Evolutionary conservation across 2,113 vertebrate species (phyloP).

Genomic region (Pao palembangensis): DNA sequence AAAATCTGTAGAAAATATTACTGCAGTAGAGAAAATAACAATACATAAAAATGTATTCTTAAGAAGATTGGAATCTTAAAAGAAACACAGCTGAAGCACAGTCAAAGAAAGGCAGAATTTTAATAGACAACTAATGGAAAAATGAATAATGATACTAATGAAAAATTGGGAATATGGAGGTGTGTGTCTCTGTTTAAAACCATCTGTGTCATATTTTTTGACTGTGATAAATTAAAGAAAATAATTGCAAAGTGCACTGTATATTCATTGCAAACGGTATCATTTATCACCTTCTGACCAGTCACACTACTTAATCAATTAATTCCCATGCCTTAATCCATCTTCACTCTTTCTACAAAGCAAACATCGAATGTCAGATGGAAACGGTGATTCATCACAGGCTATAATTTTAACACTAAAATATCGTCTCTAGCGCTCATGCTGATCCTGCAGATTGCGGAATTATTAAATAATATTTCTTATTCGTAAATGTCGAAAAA

Average conservation of each 20-base stretch:
- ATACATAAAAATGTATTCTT: too few relatives aligned
- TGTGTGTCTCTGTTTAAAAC: slow-evolving; percentile 41
- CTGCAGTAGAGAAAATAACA: too few relatives aligned
- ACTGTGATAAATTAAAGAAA: slow-evolving; percentile 70
- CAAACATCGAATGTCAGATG: slow-evolving; percentile 45
- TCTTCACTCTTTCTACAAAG: slow-evolving; percentile 55
- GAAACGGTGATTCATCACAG: slow-evolving; percentile 61
- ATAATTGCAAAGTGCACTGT: slow-evolving; percentile 66
- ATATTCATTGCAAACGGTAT: slow-evolving; percentile 57
- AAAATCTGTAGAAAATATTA: too few relatives aligned
- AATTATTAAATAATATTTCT: background rate
- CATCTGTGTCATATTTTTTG: slow-evolving; percentile 67
- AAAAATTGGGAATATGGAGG: slow-evolving; percentile 43
- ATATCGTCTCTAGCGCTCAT: background rate
- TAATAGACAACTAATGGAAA: slow-evolving; percentile 54
- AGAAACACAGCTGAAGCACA: background rate
- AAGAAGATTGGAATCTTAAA: background rate
- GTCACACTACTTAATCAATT: slow-evolving; percentile 68
- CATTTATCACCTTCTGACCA: slow-evolving; percentile 72
- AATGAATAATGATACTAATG: slow-evolving; percentile 65
- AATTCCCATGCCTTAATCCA: slow-evolving; percentile 63
- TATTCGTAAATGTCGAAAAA: background rate
- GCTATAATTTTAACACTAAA: slow-evolving; percentile 20
- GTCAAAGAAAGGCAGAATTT: slow-evolving; percentile 1
- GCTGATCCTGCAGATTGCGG: background rate